Evolutionary conservation across 2,888 invertebrate species (phyloP).

Genomic region (Brachypalpus laphriformis): DNA sequence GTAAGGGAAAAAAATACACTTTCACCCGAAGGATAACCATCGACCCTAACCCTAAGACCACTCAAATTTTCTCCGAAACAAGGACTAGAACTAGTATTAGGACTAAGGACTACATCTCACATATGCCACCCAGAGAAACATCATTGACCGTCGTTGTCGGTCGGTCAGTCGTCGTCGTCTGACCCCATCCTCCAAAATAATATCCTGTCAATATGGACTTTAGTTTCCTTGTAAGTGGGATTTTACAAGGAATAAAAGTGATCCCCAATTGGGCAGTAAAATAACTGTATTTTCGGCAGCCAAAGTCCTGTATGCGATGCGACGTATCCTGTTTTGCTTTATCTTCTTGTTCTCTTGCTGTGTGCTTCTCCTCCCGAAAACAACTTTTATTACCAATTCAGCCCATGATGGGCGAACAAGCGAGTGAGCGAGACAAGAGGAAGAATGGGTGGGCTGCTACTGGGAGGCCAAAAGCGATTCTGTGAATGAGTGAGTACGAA

Average conservation of each 20-base stretch:
- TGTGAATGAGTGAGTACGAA: constrained; percentile 6
- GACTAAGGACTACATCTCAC: constrained; percentile 31
- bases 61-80: constrained; percentile 39
- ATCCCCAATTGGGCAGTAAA: constrained; percentile 73
- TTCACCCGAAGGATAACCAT: constrained; percentile 57
- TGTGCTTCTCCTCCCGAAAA: neutral
- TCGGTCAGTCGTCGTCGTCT: neutral
- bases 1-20: constrained; percentile 10
- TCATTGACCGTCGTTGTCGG: constrained; percentile 24
- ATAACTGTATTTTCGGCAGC: constrained; percentile 52
- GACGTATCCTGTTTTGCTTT: constrained; percentile 21
- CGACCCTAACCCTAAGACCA: constrained; percentile 45
- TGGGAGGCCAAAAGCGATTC: neutral
- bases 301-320: constrained; percentile 6
- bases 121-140: constrained; percentile 47
- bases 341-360: constrained; percentile 2
- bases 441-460: neutral
- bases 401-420: constrained; percentile 17
- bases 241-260: constrained; percentile 73
- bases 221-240: constrained; percentile 70
- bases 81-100: constrained; percentile 7
- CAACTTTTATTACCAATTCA: constrained; percentile 53
- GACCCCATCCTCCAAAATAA: constrained; percentile 18
- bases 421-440: neutral
- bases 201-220: constrained; percentile 73